Base-by-base conservation (phyloP, 2,888 invertebrate species). In the Watsonalla binaria region DNA sequence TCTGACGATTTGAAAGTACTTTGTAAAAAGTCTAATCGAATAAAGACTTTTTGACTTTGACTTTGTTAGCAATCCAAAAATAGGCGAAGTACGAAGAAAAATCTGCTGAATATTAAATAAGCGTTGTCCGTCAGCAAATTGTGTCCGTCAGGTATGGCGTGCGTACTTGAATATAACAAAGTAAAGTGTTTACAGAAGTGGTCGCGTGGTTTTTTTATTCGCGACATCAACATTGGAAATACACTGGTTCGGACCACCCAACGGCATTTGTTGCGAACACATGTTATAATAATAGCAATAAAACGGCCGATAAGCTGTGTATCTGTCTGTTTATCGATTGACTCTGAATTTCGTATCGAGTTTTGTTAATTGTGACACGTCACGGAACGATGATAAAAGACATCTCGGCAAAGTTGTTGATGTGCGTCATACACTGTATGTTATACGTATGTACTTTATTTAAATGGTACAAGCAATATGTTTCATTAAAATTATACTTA, bases 101-200 rank as follows among this genome's bases (percentile, higher is more conserved):
- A 6, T 37, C 37, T 37, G 8, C 37, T 5, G 37, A 8, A 8
- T 8, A 8, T 37, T 37, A 2, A 11, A 42, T 11, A 42, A 8
- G 11, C 11, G 5, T 42, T 42, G 42, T 42, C 2, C 8, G 42
- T 11, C 42, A 9, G 42, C 37, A 42, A 42, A 9, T 42, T 42
- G 8, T 42, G 11, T 42, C 11, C 11, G 9, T 2, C 42, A 42
- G 42, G 42, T 42, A 42, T 11, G 2, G 11, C 8, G 42, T 49
- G 37, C 14, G 39, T 57, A 59, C 60, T 42, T 54, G 58, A 58
- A 58, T 60, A 62, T 61, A 66, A 79, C 77, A 77, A 74, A 71
- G 73, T 65, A 59, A 66, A 65, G 65, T 78, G 76, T 85, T 84
- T 82, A 76, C 70, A 70, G 83, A 84, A 80, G 78, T 72, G 47